These are phyloP conservation scores for Zaprionus taronus DNA, from an alignment of 1,140 invertebrate species.

Conservation along the genomic window DNA sequence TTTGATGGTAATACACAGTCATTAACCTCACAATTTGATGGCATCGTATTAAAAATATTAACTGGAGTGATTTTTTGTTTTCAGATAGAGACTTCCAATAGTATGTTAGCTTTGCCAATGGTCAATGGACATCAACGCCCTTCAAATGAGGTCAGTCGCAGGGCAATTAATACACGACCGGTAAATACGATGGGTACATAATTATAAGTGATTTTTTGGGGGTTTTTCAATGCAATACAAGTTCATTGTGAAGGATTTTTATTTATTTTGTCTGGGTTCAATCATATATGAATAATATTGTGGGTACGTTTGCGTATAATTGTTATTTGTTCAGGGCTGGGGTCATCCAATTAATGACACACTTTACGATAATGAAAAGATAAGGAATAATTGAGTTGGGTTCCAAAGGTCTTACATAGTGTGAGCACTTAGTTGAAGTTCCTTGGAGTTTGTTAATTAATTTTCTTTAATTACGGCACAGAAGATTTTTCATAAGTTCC, in stretches of 20 bases:
- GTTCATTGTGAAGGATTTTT: constrained; percentile 78
- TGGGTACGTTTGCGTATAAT: constrained; percentile 23
- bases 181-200: constrained; percentile 33
- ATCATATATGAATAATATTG: constrained; percentile 6
- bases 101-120: constrained; percentile 23
- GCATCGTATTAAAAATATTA: constrained; percentile 40
- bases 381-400: constrained; percentile 17
- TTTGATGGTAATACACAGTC: constrained; percentile 60
- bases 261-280: constrained; percentile 1
- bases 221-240: constrained; percentile 45
- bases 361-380: constrained; percentile 34
- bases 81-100: constrained; percentile 60
- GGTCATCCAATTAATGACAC: constrained; percentile 25
- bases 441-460: neutral
- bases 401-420: neutral
- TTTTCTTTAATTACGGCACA: neutral
- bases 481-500: too few species aligned
- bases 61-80: constrained; percentile 47
- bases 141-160: constrained; percentile 67
- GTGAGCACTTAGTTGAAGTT: neutral
- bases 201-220: constrained; percentile 55
- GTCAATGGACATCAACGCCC: constrained; percentile 75
- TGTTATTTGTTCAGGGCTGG: constrained; percentile 15
- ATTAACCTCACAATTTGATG: constrained; percentile 72
- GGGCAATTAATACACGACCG: constrained; percentile 49